Evolutionary conservation across 2,113 vertebrate species (phyloP), one percentile per base, ranked within the genome.

Genomic region (Fregata magnificens): DNA sequence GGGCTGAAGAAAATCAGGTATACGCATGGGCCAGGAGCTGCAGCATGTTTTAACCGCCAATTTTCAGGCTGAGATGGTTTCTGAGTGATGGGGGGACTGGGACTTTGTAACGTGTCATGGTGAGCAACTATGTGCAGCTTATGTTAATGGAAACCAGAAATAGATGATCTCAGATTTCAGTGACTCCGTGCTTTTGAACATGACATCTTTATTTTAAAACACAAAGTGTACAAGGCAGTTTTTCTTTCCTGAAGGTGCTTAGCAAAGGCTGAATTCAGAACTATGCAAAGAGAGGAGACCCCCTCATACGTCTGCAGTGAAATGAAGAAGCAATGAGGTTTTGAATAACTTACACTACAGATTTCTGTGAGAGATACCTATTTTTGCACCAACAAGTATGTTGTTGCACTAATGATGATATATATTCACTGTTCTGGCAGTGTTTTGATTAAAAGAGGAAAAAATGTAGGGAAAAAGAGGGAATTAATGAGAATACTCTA

Each of bases 181-280:
- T 87, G 65, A 49, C 61, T 94, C 29, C 1, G 0, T 89, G 81
- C 22, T 96, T 95, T 89, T 72, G 76, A 89, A 94, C 12, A 42
- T 82, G 73, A 85, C 80, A 77, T 55, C 72, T 94, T 85, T 82
- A 94, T 95, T 94, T 95, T 71, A 58, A 69, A 96, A 80, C 36
- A 84, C 18, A 47, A 11, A 49, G 24, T 77, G 31, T 40, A 72
- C 32, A 65, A 79, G 42, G 40, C 71, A 89, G 11, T 52, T 95
- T 91, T 93, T 90, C 61, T 59, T 83, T 93, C 55, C 45, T 66
- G 56, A 80, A 86, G 42, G 50, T 90, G 50, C 25, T 45, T 85
- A 62, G 58, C 19, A 82, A 80, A 89, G 89, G 9, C 31, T 82
- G 42, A 86, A 42, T 88, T 80, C 53, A 80, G 40, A 76, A 32